phyloP scores from a whole-genome alignment of 1,140 invertebrate species.

The Nephila pilipes region DNA sequence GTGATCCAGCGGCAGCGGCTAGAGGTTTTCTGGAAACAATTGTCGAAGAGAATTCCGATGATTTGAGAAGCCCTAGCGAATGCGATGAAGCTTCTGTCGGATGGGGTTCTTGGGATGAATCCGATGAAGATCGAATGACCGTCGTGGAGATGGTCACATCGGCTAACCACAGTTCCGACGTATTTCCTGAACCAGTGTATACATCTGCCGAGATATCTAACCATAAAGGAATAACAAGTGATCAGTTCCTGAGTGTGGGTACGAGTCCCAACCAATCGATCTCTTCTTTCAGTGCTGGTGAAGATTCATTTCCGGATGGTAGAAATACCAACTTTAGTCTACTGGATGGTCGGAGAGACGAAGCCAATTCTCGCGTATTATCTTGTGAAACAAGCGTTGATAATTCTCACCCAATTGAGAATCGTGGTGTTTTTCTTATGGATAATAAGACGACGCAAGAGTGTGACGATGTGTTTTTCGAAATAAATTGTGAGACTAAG shows the following conservation, averaged over 20 bases:
- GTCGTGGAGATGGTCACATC: conserved; percentile 73
- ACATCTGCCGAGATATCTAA: background rate
- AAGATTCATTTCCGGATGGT: background rate
- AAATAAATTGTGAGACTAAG: background rate
- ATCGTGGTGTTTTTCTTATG: background rate
- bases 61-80: conserved; percentile 69
- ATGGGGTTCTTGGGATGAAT: conserved; percentile 76
- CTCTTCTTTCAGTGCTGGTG: background rate
- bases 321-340: background rate
- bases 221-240: background rate
- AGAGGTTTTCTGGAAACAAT: conserved; percentile 77
- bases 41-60: conserved; percentile 76
- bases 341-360: background rate
- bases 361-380: background rate
- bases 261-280: background rate
- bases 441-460: background rate
- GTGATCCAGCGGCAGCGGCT: conserved; percentile 14
- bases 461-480: background rate
- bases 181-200: background rate
- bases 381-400: background rate
- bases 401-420: background rate
- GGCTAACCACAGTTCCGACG: background rate
- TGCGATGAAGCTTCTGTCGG: conserved; percentile 69
- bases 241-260: background rate
- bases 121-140: conserved; percentile 65